Evolutionary conservation across 2,797 vertebrate genomes (phyloP), one percentile per base, ranked within the genome.

Genomic region (Hydrocynus forskahlii): DNA sequence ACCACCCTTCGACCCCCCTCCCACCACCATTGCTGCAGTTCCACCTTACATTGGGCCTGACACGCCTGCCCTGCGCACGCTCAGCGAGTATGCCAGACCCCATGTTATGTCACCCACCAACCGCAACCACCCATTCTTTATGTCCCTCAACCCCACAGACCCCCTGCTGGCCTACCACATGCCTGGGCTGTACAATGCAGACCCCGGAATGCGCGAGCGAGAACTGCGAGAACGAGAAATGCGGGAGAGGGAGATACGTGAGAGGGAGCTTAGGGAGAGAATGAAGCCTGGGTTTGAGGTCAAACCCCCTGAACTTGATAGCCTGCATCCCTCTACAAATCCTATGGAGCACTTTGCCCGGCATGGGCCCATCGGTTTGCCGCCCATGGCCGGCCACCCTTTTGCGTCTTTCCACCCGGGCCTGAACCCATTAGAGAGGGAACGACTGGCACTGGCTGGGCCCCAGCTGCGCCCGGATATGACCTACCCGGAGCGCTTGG

Each of bases 341-440:
- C 98, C 98, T 89, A 99, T 99, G 97, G 98, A 99, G 95, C 98
- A 99, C 94, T 99, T 99, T 85, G 97, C 97, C 85, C 92, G 98
- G 85, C 98, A 99, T 2, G 97, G 97, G 0, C 96, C 97, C 81
- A 97, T 99, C 90, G 94, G 96, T 67, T 92, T 99, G 79, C 96
- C 96, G 57, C 96, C 92, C 54, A 94, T 98, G 48, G 96, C 97
- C 0, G 97, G 97, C 80, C 97, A 99, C 90, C 98, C 94, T 0
- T 99, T 99, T 14, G 97, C 97, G 79, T 94, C 97, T 74, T 98
- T 99, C 92, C 98, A 99, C 79, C 98, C 96, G 0, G 96, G 97
- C 74, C 90, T 99, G 86, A 99, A 98, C 92, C 98, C 95, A 0
- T 88, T 99, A 79, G 98, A 99, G 89, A 94, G 98, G 19, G 98